Base-by-base conservation (phyloP, 1,140 invertebrate species). In the Zelostemma sp. region DNA sequence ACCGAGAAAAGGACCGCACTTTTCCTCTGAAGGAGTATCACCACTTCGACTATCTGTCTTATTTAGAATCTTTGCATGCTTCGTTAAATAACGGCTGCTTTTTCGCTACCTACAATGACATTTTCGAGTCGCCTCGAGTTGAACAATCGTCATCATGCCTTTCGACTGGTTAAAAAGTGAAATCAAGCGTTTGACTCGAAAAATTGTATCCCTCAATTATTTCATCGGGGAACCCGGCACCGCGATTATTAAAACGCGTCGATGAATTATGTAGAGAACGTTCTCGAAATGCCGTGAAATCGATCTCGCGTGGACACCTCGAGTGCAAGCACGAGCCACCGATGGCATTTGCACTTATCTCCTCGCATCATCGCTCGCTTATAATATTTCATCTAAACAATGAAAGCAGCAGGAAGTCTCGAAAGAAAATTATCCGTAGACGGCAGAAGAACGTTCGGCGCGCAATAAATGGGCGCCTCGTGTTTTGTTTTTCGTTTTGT, bases 1-100 rank as follows among this genome's bases (percentile, higher is more conserved):
- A 80, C 80, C 53, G 76, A 82, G 81, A 79, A 80, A 82, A 83
- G 77, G 80, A 82, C 80, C 82, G 81, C 82, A 78, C 78, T 83
- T 84, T 83, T 78, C 72, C 64, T 82, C 78, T 63, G 82, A 82
- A 75, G 80, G 67, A 79, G 79, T 80, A 57, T 82, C 58, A 43
- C 75, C 80, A 78, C 65, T 55, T 57, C 53, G 45, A 49, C 6
- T 15, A n/a, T 16, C 11, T 41, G 17, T 3, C 19, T 47, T 6
- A 12, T 18, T 14, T n/a, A 35, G 38, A 35, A 12, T 35, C 8
- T n/a, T 47, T 49, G 3, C 38, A 21, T 45, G 14, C 16, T 45
- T 15, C 17, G n/a, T 21, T 21, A 15, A 6, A 47, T n/a, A 19
- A 47, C 17, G 19, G 19, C 15, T 18, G 17, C 1, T 46, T 16